Evolutionary conservation across 2,113 vertebrate genomes (phyloP).

Genomic region (Gallinago undulata): DNA sequence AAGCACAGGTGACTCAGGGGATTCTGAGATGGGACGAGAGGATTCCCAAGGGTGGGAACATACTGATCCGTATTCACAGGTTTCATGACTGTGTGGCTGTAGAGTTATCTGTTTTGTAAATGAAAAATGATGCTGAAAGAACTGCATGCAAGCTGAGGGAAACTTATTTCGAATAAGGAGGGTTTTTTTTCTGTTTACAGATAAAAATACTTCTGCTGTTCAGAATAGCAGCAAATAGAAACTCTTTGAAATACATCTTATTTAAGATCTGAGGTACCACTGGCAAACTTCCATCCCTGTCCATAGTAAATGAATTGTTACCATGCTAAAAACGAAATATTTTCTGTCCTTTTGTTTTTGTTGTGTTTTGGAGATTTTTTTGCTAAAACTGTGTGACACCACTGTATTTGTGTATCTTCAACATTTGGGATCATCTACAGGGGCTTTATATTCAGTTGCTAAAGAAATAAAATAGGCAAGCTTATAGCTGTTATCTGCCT

Average conservation of each 20-base stretch:
- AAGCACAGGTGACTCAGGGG: accelerated
- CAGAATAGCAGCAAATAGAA: background rate
- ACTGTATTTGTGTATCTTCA: background rate
- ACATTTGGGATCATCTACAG: background rate
- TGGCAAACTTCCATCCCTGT: background rate
- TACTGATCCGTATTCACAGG: background rate
- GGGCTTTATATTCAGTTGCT: background rate
- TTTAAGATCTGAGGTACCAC: background rate
- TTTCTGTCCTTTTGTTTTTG: background rate
- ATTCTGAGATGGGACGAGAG: background rate
- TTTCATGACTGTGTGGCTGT: background rate
- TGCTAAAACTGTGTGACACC: background rate
- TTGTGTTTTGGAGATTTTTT: background rate
- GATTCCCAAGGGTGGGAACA: background rate
- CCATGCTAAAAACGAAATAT: background rate
- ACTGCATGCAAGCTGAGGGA: background rate
- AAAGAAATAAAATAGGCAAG: background rate
- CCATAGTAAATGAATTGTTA: background rate
- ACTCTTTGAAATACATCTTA: background rate
- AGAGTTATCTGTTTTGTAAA: background rate
- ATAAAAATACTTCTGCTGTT: background rate
- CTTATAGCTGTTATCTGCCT: background rate
- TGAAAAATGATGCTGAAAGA: background rate
- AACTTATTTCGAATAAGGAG: background rate
- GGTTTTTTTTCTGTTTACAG: background rate